Conservation (phyloP, 37 sponge, comb jelly and placozoan genomes). For the Cliona cf. orientalis region DNA sequence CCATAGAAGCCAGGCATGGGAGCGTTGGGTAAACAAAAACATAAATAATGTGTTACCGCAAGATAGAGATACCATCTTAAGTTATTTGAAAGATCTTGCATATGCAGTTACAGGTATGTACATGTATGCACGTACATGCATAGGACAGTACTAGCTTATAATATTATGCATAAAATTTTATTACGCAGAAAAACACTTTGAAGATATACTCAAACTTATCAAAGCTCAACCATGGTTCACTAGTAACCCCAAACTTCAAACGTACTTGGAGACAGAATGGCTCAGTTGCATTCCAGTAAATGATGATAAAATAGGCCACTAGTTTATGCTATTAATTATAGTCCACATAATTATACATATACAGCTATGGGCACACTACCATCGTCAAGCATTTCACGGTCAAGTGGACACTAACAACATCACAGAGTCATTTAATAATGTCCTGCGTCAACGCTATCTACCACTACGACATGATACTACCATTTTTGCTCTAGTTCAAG, state of each 20-base stretch:
- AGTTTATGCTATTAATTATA: background rate
- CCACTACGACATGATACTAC: conserved; percentile 26
- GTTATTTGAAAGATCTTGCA: conserved; percentile 18
- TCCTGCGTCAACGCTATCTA: conserved; percentile 31
- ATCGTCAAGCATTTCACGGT: conserved; percentile 18
- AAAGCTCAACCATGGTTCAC: conserved; percentile 12
- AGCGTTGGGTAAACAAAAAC: conserved; percentile 25
- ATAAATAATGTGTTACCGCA: conserved; percentile 12
- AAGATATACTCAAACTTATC: background rate
- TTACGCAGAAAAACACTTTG: conserved; percentile 15
- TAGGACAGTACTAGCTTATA: background rate
- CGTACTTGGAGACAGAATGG: conserved; percentile 34
- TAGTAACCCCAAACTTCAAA: conserved; percentile 17
- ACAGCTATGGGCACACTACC: conserved; percentile 34
- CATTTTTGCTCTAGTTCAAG: conserved; percentile 31
- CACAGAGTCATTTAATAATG: conserved; percentile 43
- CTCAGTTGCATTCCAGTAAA: conserved; percentile 23
- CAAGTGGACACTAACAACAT: conserved; percentile 45
- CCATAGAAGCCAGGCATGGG: conserved; percentile 24
- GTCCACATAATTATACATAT: background rate
- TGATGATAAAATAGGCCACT: background rate
- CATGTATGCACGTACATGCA: background rate
- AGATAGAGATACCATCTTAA: background rate
- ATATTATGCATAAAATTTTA: background rate
- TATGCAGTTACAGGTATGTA: conserved; percentile 12